These are phyloP conservation scores for Heliconius nattereri DNA, from an alignment of 1,140 invertebrate species.

Conservation along the genomic window DNA sequence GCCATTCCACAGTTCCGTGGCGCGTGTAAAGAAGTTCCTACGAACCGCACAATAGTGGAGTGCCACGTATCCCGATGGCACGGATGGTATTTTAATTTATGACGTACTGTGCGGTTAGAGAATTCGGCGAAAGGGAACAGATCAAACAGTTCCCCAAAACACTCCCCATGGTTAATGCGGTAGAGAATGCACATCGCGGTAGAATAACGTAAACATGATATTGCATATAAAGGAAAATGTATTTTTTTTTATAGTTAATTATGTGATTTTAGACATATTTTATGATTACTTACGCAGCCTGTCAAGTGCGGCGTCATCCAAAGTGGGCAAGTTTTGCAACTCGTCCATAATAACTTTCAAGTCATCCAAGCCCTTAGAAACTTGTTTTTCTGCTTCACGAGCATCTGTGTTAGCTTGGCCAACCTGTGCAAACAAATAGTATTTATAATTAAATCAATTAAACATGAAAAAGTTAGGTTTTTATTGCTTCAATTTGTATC, in stretches of 20 bases:
- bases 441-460: neutral
- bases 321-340: slow-evolving; percentile 86
- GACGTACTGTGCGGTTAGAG: too few species aligned
- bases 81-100: too few species aligned
- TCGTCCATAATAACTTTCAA: slow-evolving; percentile 91
- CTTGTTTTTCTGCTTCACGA: slow-evolving; percentile 88
- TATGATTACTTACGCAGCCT: slow-evolving; percentile 58
- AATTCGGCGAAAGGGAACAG: too few species aligned
- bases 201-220: slow-evolving; percentile 7
- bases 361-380: slow-evolving; percentile 89
- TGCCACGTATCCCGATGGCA: too few species aligned
- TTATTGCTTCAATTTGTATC: neutral
- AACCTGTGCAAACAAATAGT: slow-evolving; percentile 83
- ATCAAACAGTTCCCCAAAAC: too few species aligned
- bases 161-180: too few species aligned
- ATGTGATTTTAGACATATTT: too few species aligned
- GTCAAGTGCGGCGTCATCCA: slow-evolving; percentile 69
- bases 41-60: too few species aligned
- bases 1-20: too few species aligned
- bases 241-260: too few species aligned
- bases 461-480: neutral
- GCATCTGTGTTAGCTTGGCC: slow-evolving; percentile 93
- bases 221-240: neutral
- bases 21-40: too few species aligned
- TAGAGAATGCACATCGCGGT: too few species aligned